Base-by-base conservation (phyloP, 2,113 vertebrate genomes). In the Gnathonemus echidnorhynchus region DNA sequence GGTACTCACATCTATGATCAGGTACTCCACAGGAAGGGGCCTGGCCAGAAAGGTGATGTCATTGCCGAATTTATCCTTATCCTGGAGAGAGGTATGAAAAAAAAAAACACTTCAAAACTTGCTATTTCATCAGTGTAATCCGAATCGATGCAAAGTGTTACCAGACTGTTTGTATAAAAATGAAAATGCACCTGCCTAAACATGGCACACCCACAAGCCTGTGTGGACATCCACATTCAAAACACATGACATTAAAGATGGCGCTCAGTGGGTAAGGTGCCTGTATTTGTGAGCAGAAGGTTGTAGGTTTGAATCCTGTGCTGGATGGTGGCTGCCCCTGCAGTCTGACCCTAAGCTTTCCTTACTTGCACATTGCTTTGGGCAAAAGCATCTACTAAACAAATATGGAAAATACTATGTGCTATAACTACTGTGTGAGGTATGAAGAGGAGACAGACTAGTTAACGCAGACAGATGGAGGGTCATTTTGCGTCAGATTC, bases 1-100 rank as follows among this genome's bases (percentile, higher is more conserved):
- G 39, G 35, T 88, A 97, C 98, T 99, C 90, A 99, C 98, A 0
- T 99, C 97, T 92, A 99, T 99, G 95, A 99, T 98, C 3, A 99
- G 96, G 92, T 99, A 99, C 94, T 99, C 98, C 56, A 99, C 98
- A 0, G 98, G 98, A 50, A 99, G 97, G 0, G 98, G 98, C 42
- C 98, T 97, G 46, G 98, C 98, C 91, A 99, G 95, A 94, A 99
- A 97, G 0, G 98, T 99, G 93, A 99, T 97, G 91, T 99, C 98
- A 0, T 99, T 99, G 88, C 98, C 98, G 94, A 99, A 99, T 92
- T 99, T 99, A 96, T 99, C 98, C 94, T 96, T 97, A 92, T 99
- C 98, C 98, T 99, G 95, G 90, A 46, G 85, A 80, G 70, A 50
- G 86, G 13, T 39, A 42, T 11, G 52, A 31, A 19, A 85, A 74